Base-by-base conservation (phyloP, 2,113 vertebrate genomes). In the Bungarus multicinctus region DNA sequence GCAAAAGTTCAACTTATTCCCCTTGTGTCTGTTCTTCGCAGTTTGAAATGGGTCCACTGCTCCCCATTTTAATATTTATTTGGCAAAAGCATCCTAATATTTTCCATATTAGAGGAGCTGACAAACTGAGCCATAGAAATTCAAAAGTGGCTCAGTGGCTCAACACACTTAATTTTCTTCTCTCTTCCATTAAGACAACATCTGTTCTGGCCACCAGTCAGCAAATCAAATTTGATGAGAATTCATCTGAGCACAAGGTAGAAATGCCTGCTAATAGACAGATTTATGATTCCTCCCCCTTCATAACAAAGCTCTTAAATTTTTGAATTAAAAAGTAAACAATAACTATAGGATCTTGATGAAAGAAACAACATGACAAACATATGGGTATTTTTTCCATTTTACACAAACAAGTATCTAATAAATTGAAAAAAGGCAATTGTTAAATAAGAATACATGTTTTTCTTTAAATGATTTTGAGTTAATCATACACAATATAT, bases 211-310 rank as follows among this genome's bases (percentile, higher is more conserved):
- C 92, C 95, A 96, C 95, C 87, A 97, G 95, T 97, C 94, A 97
- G 94, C 94, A 97, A 98, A 97, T 97, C 94, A 96, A 97, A 97
- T 97, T 95, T 96, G 92, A 96, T 96, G 89, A 96, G 92, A 97
- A 97, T 97, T 97, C 95, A 97, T 93, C 87, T 91, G 91, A 96
- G 87, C 94, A 92, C 93, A 96, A 97, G 96, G 94, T 93, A 94
- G 91, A 97, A 97, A 97, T 94, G 86, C 23, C 91, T 95, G 94
- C 34, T 96, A 96, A 95, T 95, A 87, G 94, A 93, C 64, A 97
- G 92, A 96, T 96, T 96, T 95, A 95, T 93, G 86, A 90, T 95
- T 94, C 39, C 93, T 91, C 91, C 91, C 87, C 58, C 69, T 54
- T 93, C 89, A 94, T 93, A 95, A 95, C 57, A 93, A 90, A 95